Base-by-base conservation (phyloP, 35 echinoderm and acorn worm species). In the Lytechinus pictus region DNA sequence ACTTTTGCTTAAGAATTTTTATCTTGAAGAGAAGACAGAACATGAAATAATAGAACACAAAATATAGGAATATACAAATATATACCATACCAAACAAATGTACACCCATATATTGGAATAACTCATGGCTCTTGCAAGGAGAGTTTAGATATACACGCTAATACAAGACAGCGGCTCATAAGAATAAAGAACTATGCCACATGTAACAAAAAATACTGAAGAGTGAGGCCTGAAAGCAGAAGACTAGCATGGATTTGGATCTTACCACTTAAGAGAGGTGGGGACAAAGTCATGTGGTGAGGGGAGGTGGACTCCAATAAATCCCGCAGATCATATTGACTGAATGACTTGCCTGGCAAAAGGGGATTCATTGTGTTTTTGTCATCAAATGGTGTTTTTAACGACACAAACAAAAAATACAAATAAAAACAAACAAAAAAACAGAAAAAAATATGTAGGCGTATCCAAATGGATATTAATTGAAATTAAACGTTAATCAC, bases 261-360 rank as follows among this genome's bases (percentile, higher is more conserved):
- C 97, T 98, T 98, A 98, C 97, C 97, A 97, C 96, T 96, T 19
- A 96, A 92, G 89, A 96, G 95, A 92, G 98, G 97, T 11, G 98
- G 96, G 95, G 92, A 93, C 55, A 93, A 54, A 7, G 92, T 93
- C 92, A 95, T 97, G 57, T 52, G 9, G 79, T 94, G 91, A 96
- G 98, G 97, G 94, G 97, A 96, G 55, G 98, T 97, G 58, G 97
- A 98, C 55, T 97, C 98, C 13, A 99, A 96, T 14, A 99, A 96
- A 5, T 99, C 98, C 95, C 97, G 58, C 55, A 99, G 88, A 89
- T 99, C 98, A 97, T 98, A 96, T 54, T 98, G 96, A 97, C 98
- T 99, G 92, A 96, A 98, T 53, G 97, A 99, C 58, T 97, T 96
- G 97, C 98, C 98, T 98, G 95, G 86, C 56, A 86, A 58, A 87